These are phyloP conservation scores for Drosophila emarginata DNA, from an alignment of 2,888 invertebrate species.

Conservation along the genomic window DNA sequence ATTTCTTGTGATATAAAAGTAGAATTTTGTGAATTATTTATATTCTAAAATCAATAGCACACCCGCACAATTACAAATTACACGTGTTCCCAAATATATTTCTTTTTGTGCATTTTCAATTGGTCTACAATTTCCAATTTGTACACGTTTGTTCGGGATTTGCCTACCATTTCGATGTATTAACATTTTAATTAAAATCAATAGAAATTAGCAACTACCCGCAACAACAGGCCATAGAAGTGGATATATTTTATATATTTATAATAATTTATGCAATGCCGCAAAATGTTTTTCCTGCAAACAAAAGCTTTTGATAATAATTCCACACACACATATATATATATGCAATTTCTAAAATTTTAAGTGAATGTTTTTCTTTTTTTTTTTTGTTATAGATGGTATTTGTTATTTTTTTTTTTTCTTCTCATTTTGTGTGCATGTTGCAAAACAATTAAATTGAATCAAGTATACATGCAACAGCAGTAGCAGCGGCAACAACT, in stretches of 20 bases:
- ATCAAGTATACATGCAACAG: conserved; percentile 54
- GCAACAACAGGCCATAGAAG: conserved; percentile 3
- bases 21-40: conserved; percentile 1
- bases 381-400: not conserved
- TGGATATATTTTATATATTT: not conserved
- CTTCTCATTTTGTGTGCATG: conserved; percentile 41
- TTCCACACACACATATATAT: not conserved
- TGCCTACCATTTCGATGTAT: not conserved
- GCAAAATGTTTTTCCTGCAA: conserved; percentile 34
- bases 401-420: not conserved
- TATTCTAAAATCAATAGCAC: not conserved
- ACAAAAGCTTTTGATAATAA: conserved; percentile 24
- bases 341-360: conserved; percentile 23
- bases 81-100: not conserved
- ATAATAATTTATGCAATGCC: conserved; percentile 46
- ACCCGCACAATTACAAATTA: too few relatives aligned
- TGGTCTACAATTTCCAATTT: not conserved
- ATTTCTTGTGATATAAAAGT: not conserved
- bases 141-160: not conserved
- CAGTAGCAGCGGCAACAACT: conserved; percentile 35
- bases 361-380: conserved; percentile 10
- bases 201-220: conserved; percentile 18
- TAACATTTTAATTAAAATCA: conserved; percentile 58
- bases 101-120: not conserved
- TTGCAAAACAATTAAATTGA: conserved; percentile 64